phyloP scores from a whole-genome alignment of 2,888 invertebrate genomes.

The Lasioglossum calceatum region DNA sequence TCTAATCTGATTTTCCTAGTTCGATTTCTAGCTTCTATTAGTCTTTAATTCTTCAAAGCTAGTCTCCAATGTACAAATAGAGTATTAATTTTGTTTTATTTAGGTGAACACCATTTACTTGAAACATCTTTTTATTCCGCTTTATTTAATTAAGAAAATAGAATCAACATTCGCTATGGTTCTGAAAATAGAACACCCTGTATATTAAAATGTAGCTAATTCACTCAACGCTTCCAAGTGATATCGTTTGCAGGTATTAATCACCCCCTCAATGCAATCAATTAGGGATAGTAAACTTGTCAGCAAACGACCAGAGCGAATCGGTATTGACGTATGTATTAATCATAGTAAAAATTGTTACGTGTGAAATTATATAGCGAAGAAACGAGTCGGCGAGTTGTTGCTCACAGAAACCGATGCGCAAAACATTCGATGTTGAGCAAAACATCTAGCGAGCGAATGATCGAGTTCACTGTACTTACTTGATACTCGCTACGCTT shows the following conservation, averaged over 20 bases:
- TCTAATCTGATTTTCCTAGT: too few relatives aligned
- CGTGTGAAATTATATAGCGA: not conserved
- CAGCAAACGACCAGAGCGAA: not conserved
- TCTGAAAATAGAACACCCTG: not conserved
- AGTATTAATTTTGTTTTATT: not conserved
- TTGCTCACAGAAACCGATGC: not conserved
- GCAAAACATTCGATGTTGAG: not conserved
- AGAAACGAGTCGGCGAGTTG: not conserved
- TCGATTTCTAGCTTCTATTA: too few relatives aligned
- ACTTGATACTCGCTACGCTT: not conserved
- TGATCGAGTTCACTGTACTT: constrained; percentile 2
- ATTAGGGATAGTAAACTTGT: not conserved
- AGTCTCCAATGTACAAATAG: not conserved
- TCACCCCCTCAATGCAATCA: not conserved
- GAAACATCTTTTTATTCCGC: too few relatives aligned
- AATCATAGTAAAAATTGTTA: not conserved
- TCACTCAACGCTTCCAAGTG: not conserved
- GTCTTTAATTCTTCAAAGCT: too few relatives aligned
- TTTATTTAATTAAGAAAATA: not conserved
- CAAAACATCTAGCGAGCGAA: not conserved
- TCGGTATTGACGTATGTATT: not conserved
- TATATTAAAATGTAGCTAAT: not conserved
- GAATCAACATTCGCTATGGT: not conserved
- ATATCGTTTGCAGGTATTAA: not conserved
- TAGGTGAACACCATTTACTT: too few relatives aligned